Base-by-base conservation (phyloP, 2,113 vertebrate genomes). In the Phaethornis superciliosus region DNA sequence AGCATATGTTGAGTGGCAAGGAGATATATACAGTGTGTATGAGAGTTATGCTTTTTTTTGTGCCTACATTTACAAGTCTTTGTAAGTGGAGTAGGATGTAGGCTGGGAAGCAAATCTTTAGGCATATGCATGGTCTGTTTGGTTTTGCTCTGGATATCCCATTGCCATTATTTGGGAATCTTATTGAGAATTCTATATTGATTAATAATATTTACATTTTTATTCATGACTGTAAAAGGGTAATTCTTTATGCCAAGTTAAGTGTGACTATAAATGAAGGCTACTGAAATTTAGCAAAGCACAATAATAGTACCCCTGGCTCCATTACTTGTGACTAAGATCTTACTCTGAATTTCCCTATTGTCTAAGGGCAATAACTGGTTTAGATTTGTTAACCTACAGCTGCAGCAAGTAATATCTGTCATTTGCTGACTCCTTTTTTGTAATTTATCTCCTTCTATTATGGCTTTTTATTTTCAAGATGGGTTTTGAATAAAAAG, bases 1-100 rank as follows among this genome's bases (percentile, higher is more conserved):
- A 95, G 16, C 40, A 32, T 88, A 56, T 86, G 64, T 49, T 94
- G 55, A 91, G 76, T 77, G n/a, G 81, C 68, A 70, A 70, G 82
- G 70, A 64, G 11, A 51, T 18, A 35, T 35, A 62, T 70, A 15
- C 11, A 75, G 60, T 30, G 18, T 23, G 33, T 51, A 30, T 49
- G 24, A 56, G 21, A 70, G 21, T 33, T 93, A 60, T 68, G 69
- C n/a, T 33, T 84, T 81, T 52, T 88, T 92, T 80, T 70, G 62
- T 40, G 37, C 72, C n/a, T 15, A 40, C 32, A 22, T 59, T 77
- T 82, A 54, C 11, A 65, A 71, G 12, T 22, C 16, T 85, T 85
- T 58, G 4, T 81, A 88, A 81, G 65, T 21, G 7, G 44, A 79
- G 30, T 35, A 40, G 23, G 21, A 40, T 75, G 47, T 63, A 89